Conservation (phyloP, 2,888 invertebrate genomes). For the Hanleya hanleyi region DNA sequence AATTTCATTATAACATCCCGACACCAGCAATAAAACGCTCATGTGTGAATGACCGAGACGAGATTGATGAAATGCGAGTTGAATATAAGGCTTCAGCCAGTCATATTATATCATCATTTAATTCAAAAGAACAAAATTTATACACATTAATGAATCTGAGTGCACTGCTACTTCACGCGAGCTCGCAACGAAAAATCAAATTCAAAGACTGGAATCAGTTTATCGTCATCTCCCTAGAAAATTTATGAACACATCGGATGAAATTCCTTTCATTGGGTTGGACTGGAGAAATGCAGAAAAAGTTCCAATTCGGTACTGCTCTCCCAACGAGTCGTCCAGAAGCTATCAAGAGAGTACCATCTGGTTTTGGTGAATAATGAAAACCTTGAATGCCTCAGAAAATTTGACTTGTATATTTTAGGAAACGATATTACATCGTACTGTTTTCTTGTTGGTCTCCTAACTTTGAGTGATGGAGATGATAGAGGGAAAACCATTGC, state of each 20-base stretch:
- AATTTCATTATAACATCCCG: not conserved
- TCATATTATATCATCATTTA: not conserved
- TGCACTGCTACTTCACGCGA: not conserved
- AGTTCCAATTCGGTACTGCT: slow-evolving; percentile 5
- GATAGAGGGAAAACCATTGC: not conserved
- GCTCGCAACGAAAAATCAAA: not conserved
- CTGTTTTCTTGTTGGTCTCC: not conserved
- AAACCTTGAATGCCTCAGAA: not conserved
- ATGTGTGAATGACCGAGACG: not conserved
- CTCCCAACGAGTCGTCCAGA: slow-evolving; percentile 9
- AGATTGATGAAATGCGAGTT: not conserved
- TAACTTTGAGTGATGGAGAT: slow-evolving; percentile 9
- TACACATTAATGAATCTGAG: not conserved
- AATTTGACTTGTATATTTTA: slow-evolving; percentile 10
- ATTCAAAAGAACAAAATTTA: not conserved
- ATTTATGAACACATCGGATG: not conserved
- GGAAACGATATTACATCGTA: slow-evolving; percentile 6
- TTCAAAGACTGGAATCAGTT: not conserved
- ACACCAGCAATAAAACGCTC: not conserved
- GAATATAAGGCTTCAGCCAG: not conserved
- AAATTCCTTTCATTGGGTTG: not conserved
- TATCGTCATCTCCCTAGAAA: not conserved
- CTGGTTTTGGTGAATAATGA: not conserved
- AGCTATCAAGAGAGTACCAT: slow-evolving; percentile 9
- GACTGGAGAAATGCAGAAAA: slow-evolving; percentile 17